Base-by-base conservation (phyloP, 1,140 invertebrate genomes). In the Sycobia sp. region DNA sequence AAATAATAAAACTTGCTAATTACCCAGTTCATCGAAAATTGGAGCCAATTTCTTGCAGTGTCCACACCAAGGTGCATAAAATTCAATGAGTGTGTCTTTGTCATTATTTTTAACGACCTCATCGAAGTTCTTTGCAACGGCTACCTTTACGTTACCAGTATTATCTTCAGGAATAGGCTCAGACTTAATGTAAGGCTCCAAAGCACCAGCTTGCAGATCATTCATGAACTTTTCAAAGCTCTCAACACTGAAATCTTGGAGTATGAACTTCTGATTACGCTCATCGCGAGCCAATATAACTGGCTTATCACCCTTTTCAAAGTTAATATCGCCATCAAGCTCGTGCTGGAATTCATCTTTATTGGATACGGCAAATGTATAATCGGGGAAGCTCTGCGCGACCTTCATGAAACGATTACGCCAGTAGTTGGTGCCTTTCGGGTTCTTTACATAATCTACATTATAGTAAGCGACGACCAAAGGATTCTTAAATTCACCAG, bases 361-460 rank as follows among this genome's bases (percentile, higher is more conserved):
- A 73, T 92, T 90, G 73, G 93, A 91, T 60, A 99, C 85, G 4
- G 95, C 96, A 83, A 98, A 99, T 56, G 83, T 90, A 8, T 94
- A 86, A 50, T 91, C 87, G 41, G 86, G 84, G 79, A 90, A 91
- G 55, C 94, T 89, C 76, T 97, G 91, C 60, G 94, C 96, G 41
- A 98, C 94, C 85, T 98, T 98, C 59, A 97, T 84, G 29, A 98
- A 88, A 67, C 95, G 88, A 84, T 99, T 99, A 72, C 97, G 90
- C 96, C 97, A 99, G 84, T 99, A 99, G 82, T 99, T 99, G n/a
- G 97, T 99, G 39, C 95, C 92, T 80, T 99, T 99, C 10, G 91
- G 85, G 80, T 99, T 98, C 82, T 98, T 98, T 0, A 91, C 87
- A 75, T 99, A 99, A 82, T 99, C 97, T 8, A 99, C 95, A 76